Evolutionary conservation across 2,888 invertebrate species (phyloP), one percentile per base, ranked within the genome.

Genomic region (Sisyra terminalis): DNA sequence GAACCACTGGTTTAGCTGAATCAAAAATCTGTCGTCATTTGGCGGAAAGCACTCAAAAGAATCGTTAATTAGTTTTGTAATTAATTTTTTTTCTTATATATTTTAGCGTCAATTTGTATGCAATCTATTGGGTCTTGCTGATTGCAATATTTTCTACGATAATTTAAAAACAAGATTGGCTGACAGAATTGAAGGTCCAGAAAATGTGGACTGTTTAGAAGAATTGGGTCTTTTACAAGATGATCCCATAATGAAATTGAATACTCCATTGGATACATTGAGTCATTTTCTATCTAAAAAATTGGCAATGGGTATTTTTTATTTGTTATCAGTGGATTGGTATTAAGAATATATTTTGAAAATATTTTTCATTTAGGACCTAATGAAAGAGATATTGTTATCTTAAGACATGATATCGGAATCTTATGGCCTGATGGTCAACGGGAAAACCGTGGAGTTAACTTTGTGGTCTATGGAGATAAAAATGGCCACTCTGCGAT

Each of bases 331-430:
- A 30, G 30, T 41, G 34, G 35, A 17, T 24, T 9, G n/a, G n/a
- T 39, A 24, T 39, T 30, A 14, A 40, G 16, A 35, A 30, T 34
- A 14, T 10, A 8, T 13, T 13, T 9, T 11, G 18, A 29, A 30
- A 17, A 10, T 29, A 18, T 38, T 29, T 41, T 41, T 7, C 15
- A 68, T 72, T 50, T 50, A 75, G 76, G 69, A 46, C 70, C 73
- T 46, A 70, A 77, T 40, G 98, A 98, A 63, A 73, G 94, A 0
- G 98, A 98, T 66, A 67, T 99, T 50, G 85, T 99, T 2, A 79
- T 98, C 29, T 69, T 99, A 50, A 76, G 94, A 1, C 97, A 98
- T 59, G 88, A 96, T 55, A 70, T 99, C 38, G 86, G 83, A 18
- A 87, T 96, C 44, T 75, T 81, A 45, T 94, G 94, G 90, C 85